Evolutionary conservation across 2,113 vertebrate genomes (phyloP).

Genomic region (Rutilus rutilus): DNA sequence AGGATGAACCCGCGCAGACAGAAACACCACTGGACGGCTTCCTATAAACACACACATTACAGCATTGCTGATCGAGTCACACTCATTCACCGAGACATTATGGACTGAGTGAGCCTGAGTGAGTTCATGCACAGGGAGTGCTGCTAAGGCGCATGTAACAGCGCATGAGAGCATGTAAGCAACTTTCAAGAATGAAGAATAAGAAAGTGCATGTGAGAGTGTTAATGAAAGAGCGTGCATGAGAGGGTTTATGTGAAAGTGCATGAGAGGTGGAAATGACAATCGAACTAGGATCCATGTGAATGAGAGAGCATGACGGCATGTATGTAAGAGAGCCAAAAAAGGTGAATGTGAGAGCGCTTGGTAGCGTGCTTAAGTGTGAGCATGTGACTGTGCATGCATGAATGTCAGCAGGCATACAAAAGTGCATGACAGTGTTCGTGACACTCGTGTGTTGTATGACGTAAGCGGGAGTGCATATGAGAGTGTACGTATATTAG

Average conservation of each 20-base stretch:
- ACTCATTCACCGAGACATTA: neutral
- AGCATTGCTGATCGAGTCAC: neutral
- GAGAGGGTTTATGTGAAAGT: neutral
- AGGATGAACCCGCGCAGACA: conserved; percentile 95
- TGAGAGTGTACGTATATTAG: neutral
- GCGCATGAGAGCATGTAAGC: neutral
- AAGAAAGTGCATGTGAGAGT: neutral
- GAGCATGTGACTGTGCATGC: neutral
- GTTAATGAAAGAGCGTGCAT: neutral
- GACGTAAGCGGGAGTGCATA: neutral
- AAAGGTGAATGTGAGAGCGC: neutral
- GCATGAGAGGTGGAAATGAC: neutral
- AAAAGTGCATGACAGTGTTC: neutral
- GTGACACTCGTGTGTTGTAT: neutral
- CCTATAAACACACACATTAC: conserved; percentile 71
- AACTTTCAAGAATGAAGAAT: neutral
- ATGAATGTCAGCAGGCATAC: neutral
- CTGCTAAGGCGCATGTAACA: neutral
- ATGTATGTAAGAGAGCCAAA: neutral
- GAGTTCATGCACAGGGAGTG: neutral
- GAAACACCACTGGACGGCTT: conserved; percentile 93
- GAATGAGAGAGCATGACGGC: neutral
- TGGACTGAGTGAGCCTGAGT: neutral
- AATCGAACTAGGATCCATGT: neutral
- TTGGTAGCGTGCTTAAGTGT: neutral